These are phyloP conservation scores for Echinarachnius parma DNA, from an alignment of 53 echinoderm and acorn worm genomes.

Conservation along the genomic window DNA sequence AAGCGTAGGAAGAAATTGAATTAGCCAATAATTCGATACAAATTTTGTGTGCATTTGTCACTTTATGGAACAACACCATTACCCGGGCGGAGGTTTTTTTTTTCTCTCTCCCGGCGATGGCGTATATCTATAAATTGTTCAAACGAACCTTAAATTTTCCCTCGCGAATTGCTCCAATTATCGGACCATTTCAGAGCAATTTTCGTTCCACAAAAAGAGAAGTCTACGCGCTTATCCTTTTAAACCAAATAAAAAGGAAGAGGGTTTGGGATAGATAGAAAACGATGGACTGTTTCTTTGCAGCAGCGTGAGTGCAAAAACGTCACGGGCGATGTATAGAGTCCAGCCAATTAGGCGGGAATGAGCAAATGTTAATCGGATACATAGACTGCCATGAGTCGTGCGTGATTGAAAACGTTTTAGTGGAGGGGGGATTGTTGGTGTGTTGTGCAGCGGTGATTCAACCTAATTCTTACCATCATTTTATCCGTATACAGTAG, in stretches of 20 bases:
- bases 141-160: conserved; percentile 13
- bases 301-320: no score
- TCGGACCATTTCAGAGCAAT: conserved; percentile 18
- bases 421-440: no score
- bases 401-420: conserved; percentile 48
- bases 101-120: not conserved
- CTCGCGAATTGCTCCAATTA: conserved; percentile 29
- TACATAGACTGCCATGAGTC: conserved; percentile 4
- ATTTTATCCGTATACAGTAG: no score
- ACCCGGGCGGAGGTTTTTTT: not conserved
- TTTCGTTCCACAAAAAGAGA: conserved; percentile 3
- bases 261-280: no score
- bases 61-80: conserved; percentile 25
- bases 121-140: conserved; percentile 9
- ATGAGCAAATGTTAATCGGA: conserved; percentile 32
- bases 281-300: no score
- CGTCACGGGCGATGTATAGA: conserved; percentile 23
- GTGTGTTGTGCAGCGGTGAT: no score
- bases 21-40: conserved; percentile 26
- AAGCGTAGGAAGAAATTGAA: conserved; percentile 22
- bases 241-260: no score
- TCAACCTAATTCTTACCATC: no score
- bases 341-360: conserved; percentile 31
- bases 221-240: no score
- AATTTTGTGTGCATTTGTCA: conserved; percentile 23